These are phyloP conservation scores for Alosa alosa DNA, from an alignment of 2,113 vertebrate genomes.

Conservation along the genomic window DNA sequence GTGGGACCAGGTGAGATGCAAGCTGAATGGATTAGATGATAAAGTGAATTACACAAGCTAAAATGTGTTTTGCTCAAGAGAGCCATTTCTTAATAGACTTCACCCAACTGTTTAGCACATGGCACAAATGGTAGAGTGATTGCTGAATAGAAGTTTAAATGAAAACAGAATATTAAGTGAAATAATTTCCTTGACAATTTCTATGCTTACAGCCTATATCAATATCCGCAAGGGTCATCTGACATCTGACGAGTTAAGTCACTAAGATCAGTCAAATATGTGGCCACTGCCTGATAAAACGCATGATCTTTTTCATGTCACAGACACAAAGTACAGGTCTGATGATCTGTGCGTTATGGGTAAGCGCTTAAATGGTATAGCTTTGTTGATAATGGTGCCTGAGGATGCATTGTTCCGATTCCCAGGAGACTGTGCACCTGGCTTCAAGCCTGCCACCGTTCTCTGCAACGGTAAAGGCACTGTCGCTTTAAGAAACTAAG, in stretches of 20 bases:
- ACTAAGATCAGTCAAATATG: background rate
- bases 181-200: background rate
- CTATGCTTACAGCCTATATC: background rate
- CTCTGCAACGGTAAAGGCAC: slow-evolving; percentile 7
- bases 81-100: too few relatives aligned
- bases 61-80: too few relatives aligned
- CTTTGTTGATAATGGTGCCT: background rate
- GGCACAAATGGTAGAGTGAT: background rate
- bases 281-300: background rate
- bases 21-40: too few relatives aligned
- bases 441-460: slow-evolving; percentile 6
- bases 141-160: background rate
- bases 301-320: background rate
- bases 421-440: background rate
- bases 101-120: too few relatives aligned
- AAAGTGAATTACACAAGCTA: too few relatives aligned
- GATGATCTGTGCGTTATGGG: background rate
- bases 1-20: background rate
- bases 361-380: background rate
- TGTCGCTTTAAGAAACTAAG: slow-evolving; percentile 62
- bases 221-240: background rate
- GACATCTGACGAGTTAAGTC: background rate
- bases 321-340: background rate
- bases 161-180: background rate
- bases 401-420: background rate